Evolutionary conservation across 2,888 invertebrate species (phyloP), one percentile per base, ranked within the genome.

Genomic region (Drosophila aldrichi): DNA sequence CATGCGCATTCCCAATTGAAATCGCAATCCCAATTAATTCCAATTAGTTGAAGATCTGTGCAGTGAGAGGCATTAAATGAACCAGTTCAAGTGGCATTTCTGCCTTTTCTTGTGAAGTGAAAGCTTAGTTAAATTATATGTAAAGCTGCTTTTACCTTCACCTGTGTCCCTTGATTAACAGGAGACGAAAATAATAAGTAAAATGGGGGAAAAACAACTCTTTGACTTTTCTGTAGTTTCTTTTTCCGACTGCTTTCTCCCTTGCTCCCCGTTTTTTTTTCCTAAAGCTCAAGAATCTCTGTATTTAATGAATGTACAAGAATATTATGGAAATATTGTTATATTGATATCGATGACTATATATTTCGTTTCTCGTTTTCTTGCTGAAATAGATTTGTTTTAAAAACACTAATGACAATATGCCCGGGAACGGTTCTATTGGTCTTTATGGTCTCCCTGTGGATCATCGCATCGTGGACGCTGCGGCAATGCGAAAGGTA

Each of bases 401-500:
- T 98, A 92, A 98, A 98, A 94, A 99, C 99, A 76, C 95, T 99
- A 89, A 99, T 99, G 99, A 99, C 99, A 93, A 99, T 99, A 93
- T 99, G 99, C 94, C 99, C 99, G 62, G 99, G 96, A 93, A 99
- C 96, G 77, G 99, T 99, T 89, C 95, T 99, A 90, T 95, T 99
- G 91, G 99, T 99, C 85, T 99, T 99, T 95, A 99, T 99, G 97
- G 98, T 99, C 81, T 98, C 99, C 10, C 94, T 99, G 77, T 99
- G 99, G 99, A 98, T 99, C 93, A 98, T 99, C 91, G 99, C 99
- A 81, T 98, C 98, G 92, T 99, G 99, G 99, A 98, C 98, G 76
- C 94, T 99, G 87, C 95, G 99, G 82, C 98, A 99, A 90, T 99
- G 99, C 93, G 99, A 99, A 95, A 97, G 99, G 98, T 99, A 94